These are phyloP conservation scores for Colinus virginianus DNA, from an alignment of 2,113 vertebrate species.

Conservation along the genomic window DNA sequence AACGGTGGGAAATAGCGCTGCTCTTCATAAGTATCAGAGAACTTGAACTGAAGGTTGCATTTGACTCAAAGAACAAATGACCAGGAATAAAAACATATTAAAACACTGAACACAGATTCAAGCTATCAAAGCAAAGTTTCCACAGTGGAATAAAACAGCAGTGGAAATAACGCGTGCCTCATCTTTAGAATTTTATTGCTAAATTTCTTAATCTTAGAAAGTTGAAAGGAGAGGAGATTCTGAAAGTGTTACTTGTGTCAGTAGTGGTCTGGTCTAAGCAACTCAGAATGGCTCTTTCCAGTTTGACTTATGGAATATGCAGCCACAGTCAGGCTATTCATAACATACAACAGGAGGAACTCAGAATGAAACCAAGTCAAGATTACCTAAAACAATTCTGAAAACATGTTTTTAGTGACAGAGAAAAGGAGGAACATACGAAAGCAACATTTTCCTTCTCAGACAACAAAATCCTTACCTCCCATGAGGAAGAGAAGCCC, in stretches of 20 bases:
- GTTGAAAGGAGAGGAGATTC: neutral
- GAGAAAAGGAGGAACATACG: neutral
- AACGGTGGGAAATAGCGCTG: neutral
- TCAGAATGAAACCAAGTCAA: neutral
- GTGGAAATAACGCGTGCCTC: neutral
- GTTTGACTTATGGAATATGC: neutral
- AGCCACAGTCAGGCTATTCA: neutral
- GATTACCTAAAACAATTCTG: neutral
- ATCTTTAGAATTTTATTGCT: neutral
- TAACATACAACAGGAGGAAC: neutral
- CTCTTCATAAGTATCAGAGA: neutral
- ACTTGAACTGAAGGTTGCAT: neutral
- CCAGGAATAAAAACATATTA: neutral
- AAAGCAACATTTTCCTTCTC: neutral
- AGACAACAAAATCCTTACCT: slow-evolving; percentile 81
- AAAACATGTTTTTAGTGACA: neutral
- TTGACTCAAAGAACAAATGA: neutral
- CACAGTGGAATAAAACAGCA: neutral
- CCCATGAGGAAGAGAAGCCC: slow-evolving; percentile 99
- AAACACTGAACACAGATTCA: neutral
- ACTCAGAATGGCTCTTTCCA: neutral
- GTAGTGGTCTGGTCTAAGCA: neutral
- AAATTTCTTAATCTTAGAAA: neutral
- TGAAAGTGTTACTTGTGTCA: neutral
- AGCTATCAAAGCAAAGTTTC: neutral